Percentiles rank a stretch among this genome's conserved stretches.
Conservation (phyloP, 2,888 invertebrate species). For the Portevinia maculata region DNA sequence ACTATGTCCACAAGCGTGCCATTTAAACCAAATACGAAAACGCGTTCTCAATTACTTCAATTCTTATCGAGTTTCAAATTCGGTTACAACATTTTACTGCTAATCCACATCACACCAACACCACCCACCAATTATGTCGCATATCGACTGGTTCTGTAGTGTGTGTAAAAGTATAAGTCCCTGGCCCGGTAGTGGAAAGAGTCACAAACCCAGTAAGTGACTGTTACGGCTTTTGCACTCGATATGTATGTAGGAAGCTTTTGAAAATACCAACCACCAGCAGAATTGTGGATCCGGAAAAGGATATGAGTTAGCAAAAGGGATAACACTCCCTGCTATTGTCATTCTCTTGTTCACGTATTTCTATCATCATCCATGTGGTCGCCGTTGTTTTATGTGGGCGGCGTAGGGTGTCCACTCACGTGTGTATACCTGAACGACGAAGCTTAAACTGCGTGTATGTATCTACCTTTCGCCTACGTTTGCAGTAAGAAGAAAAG, state of each 20-base stretch:
- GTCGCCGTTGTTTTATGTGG: constrained; percentile 3
- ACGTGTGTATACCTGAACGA: constrained; percentile 42
- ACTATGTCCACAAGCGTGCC: constrained; percentile 18
- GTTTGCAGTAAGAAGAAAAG: constrained; percentile 21
- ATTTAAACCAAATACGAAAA: constrained; percentile 30
- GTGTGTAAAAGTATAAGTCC: constrained; percentile 7
- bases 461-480: not conserved
- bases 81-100: constrained; percentile 35
- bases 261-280: constrained; percentile 42
- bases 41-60: constrained; percentile 53
- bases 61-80: constrained; percentile 60
- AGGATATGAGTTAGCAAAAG: constrained; percentile 63
- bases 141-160: constrained; percentile 17
- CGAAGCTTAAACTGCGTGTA: constrained; percentile 7
- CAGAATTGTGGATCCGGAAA: constrained; percentile 55
- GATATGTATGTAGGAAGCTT: not conserved
- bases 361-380: constrained; percentile 25
- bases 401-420: not conserved
- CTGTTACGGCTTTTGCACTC: constrained; percentile 11
- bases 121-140: not conserved
- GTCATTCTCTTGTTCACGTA: constrained; percentile 55
- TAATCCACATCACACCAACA: constrained; percentile 42
- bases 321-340: constrained; percentile 55
- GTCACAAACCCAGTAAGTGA: constrained; percentile 23
- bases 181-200: constrained; percentile 35